A percentile compares a stretch with the other conserved stretches of the same genome.
Conservation (phyloP, 2,888 invertebrate species). For the Xanthorhoe spadicearia region DNA sequence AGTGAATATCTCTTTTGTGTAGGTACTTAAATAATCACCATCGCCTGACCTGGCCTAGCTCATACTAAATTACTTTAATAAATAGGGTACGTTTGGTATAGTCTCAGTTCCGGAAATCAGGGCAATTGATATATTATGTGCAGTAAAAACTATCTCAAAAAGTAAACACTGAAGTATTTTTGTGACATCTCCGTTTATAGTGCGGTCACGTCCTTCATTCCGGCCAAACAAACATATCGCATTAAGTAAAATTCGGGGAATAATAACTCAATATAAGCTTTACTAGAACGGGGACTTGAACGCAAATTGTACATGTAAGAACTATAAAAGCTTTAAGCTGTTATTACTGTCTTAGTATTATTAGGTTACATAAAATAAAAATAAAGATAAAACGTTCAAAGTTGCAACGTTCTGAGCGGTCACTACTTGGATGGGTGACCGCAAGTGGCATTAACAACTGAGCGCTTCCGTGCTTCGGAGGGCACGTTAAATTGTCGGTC, state of each 20-base stretch:
- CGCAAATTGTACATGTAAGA: neutral
- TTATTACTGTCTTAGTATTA: no score
- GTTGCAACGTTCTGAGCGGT: no score
- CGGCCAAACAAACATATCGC: conserved; percentile 22
- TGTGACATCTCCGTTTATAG: conserved; percentile 25
- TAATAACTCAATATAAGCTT: neutral
- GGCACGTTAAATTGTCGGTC: no score
- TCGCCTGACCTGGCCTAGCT: no score
- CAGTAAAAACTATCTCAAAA: neutral
- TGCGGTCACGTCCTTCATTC: conserved; percentile 34
- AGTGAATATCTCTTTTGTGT: no score
- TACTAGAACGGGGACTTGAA: neutral
- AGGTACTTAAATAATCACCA: no score
- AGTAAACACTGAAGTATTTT: conserved; percentile 24
- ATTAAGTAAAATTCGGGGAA: neutral
- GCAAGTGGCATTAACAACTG: no score
- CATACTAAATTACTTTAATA: neutral
- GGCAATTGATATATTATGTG: neutral
- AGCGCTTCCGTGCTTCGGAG: no score
- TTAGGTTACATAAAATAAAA: no score
- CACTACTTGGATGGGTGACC: no score
- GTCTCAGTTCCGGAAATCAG: neutral
- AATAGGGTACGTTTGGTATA: neutral
- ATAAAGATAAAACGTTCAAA: no score
- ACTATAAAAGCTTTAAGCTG: neutral